Evolutionary conservation across 2,113 vertebrate genomes (phyloP), one percentile per base, ranked within the genome.

Genomic region (Epinephelus fuscoguttatus): DNA sequence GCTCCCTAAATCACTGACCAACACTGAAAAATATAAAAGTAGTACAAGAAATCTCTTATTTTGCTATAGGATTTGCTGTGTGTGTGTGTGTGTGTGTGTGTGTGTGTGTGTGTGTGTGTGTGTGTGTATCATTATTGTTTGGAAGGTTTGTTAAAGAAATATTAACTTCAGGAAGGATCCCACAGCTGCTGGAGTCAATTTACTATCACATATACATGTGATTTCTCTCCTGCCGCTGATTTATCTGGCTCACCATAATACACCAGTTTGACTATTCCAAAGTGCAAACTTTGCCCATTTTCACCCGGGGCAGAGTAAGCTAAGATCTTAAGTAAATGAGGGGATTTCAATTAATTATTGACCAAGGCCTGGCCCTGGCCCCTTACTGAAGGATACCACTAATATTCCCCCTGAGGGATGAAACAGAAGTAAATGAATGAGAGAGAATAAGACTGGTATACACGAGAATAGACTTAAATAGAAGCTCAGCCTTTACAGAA

Each of bases 291-390:
- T 88, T 82, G 74, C 47, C 76, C 72, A 75, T 77, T 90, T 89
- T 86, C 81, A 82, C 80, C 71, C 57, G 15, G 63, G 87, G 78
- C 83, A 70, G 72, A 59, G 59, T 81, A 70, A 80, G 79, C 82
- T 69, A 78, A 89, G 84, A 85, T 81, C 78, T 81, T 63, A 69
- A 88, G 85, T 85, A 90, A 88, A 90, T 88, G 86, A 91, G 90
- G 84, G 92, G 90, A 93, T 94, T 92, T 92, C 87, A 93, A 90
- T 92, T 92, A 84, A 91, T 91, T 85, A 91, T 86, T 91, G 91
- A 88, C 84, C 79, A 84, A 81, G 77, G 85, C 75, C 80, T 71
- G 19, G 49, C 71, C 47, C 79, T 13, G 52, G 84, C 87, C 75
- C 71, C 71, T 80, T 75, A 88, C 77, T 70, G 56, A 86, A 82